Base-by-base conservation (phyloP, 2,113 vertebrate genomes). In the Albula goreensis region DNA sequence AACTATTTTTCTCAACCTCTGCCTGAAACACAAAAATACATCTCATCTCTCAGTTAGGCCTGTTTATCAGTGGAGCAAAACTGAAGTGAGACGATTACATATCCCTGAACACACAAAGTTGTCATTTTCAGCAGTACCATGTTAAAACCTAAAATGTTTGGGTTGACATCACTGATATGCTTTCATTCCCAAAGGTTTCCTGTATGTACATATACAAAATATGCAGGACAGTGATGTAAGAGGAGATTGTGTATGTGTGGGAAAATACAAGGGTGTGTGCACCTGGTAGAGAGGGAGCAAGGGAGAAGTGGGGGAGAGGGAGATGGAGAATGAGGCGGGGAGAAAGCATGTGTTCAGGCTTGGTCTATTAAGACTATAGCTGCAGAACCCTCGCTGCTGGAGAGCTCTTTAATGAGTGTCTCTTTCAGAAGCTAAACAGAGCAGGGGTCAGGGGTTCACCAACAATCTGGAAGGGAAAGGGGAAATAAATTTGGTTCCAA, bases 331-430 rank as follows among this genome's bases (percentile, higher is more conserved):
- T 19, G 60, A 3, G 60, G 22, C 0, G 5, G 70, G 5, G 74
- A 87, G 25, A 0, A 70, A 85, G 89, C 90, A 89, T 85, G 51
- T 92, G 92, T 90, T 88, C 41, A 5, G 80, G 83, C 79, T 13
- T 84, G 81, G 83, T 50, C 87, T 88, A 87, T 89, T 80, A 91
- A 92, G 87, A 74, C 22, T 74, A 74, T 4, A 74, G 31, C 86
- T 86, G 88, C 90, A 80, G 78, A 87, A 86, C 86, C 78, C 78
- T 81, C 85, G 91, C 90, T 88, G 70, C 22, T 74, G 70, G 70
- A 74, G 70, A 74, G 70, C 70, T 74, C 70, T 74, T 74, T 74
- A 74, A 74, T 74, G 70, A 74, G 70, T 74, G 70, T 31, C 70
- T n/a, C n/a, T 31, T 74, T 74, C 70, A 25, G 87, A 79, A 56